A percentile compares a stretch with the other conserved stretches of the same genome.
Evolutionary conservation across 2,113 vertebrate species (phyloP).

Genomic region (Cololabis saira): DNA sequence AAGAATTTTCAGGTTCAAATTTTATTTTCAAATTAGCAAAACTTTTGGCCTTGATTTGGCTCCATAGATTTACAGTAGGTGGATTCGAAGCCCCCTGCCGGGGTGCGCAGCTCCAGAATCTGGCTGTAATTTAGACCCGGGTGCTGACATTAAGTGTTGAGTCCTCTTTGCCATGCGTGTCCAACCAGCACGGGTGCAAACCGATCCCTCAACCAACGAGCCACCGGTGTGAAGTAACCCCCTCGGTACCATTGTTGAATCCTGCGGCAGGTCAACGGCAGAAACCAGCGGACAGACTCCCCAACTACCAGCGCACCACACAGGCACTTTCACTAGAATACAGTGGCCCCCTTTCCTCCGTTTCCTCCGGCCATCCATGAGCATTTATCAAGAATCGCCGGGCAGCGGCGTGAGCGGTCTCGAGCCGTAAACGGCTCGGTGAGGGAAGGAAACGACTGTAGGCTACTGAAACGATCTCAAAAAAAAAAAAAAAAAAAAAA

Average conservation of each 20-base stretch:
- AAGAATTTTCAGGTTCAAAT: too few species aligned
- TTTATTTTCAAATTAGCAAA: too few species aligned
- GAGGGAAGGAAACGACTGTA: conserved; percentile 53
- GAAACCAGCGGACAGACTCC: conserved; percentile 73
- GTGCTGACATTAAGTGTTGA: conserved; percentile 49
- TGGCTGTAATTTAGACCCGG: neutral
- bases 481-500: too few species aligned
- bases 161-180: conserved; percentile 46
- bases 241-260: conserved; percentile 26
- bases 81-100: neutral
- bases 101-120: neutral
- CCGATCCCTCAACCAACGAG: conserved; percentile 35
- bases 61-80: too few species aligned
- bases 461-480: conserved; percentile 61
- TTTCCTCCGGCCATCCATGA: neutral
- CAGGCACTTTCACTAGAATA: conserved; percentile 63
- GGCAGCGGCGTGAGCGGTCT: neutral
- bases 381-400: neutral
- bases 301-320: conserved; percentile 72
- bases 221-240: conserved; percentile 45
- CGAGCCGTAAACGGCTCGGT: neutral
- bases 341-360: conserved; percentile 49
- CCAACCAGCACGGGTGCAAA: conserved; percentile 51
- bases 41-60: too few species aligned
- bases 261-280: conserved; percentile 50